Conservation (phyloP, 2,888 invertebrate species). For the Chrysotoxum bicinctum region DNA sequence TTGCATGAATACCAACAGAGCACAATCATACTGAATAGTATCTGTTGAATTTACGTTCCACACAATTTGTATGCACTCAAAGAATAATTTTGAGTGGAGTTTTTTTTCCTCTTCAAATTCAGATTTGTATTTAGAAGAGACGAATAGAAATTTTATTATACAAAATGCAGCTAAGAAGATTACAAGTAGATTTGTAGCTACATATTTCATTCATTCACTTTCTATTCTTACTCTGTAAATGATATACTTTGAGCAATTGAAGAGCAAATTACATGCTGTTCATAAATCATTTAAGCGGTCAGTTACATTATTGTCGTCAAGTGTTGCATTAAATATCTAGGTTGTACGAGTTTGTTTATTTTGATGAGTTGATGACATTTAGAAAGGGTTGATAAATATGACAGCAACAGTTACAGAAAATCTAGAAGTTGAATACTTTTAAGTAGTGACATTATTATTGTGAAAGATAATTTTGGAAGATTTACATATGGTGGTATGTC, state of each 20-base stretch:
- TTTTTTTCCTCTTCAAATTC: background rate
- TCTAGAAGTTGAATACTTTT: too few species aligned
- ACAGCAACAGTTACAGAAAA: too few species aligned
- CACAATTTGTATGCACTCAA: background rate
- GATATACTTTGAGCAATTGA: conserved; percentile 57
- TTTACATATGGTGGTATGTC: too few species aligned
- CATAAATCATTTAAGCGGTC: conserved; percentile 62
- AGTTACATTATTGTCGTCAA: conserved; percentile 50
- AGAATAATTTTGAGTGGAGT: conserved; percentile 1
- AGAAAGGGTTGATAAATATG: background rate
- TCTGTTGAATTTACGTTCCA: conserved; percentile 23
- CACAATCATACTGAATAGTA: conserved; percentile 8
- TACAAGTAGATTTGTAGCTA: conserved; percentile 48
- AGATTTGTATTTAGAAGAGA: background rate
- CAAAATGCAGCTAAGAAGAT: conserved; percentile 34
- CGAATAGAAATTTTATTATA: background rate
- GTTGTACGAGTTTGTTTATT: conserved; percentile 36
- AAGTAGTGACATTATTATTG: too few species aligned
- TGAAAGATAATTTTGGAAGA: too few species aligned
- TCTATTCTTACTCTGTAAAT: conserved; percentile 29
- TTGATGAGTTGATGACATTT: background rate
- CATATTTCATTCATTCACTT: conserved; percentile 21
- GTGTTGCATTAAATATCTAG: background rate
- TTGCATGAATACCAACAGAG: background rate
- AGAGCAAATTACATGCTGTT: conserved; percentile 60